Evolutionary conservation across 2,113 vertebrate species (phyloP).

Genomic region (Ceyx cyanopectus): DNA sequence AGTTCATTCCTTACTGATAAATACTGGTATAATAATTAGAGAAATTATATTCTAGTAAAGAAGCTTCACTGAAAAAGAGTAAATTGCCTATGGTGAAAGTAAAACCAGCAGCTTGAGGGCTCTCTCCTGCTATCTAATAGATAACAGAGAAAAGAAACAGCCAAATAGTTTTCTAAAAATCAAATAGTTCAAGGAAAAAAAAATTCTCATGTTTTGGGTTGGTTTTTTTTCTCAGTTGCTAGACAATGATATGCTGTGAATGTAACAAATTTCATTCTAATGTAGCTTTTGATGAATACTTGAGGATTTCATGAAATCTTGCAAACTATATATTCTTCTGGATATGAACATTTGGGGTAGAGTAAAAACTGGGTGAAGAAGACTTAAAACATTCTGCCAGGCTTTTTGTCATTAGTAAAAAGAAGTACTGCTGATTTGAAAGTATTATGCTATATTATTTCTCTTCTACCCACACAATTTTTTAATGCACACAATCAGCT

Average conservation of each 20-base stretch:
- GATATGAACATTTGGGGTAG: not conserved
- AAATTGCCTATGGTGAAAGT: not conserved
- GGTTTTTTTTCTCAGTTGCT: not conserved
- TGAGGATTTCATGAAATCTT: not conserved
- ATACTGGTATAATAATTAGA: not conserved
- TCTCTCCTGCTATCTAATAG: not conserved
- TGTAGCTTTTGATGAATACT: not conserved
- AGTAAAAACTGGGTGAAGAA: not conserved
- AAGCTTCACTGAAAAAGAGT: not conserved
- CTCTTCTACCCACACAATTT: not conserved
- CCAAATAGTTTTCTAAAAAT: not conserved
- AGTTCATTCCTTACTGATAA: constrained; percentile 8
- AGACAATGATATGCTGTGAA: not conserved
- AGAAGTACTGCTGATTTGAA: not conserved
- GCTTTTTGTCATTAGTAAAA: not conserved
- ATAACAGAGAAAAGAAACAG: not conserved
- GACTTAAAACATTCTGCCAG: not conserved
- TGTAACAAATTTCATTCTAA: not conserved
- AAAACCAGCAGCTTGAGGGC: not conserved
- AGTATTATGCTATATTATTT: not conserved
- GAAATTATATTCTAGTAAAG: not conserved
- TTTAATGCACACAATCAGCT: not conserved
- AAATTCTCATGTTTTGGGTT: not conserved
- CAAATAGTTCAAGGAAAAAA: not conserved
- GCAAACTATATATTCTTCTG: not conserved